Evolutionary conservation across 2,888 invertebrate species (phyloP).

Genomic region (Eremobia ochroleuca): DNA sequence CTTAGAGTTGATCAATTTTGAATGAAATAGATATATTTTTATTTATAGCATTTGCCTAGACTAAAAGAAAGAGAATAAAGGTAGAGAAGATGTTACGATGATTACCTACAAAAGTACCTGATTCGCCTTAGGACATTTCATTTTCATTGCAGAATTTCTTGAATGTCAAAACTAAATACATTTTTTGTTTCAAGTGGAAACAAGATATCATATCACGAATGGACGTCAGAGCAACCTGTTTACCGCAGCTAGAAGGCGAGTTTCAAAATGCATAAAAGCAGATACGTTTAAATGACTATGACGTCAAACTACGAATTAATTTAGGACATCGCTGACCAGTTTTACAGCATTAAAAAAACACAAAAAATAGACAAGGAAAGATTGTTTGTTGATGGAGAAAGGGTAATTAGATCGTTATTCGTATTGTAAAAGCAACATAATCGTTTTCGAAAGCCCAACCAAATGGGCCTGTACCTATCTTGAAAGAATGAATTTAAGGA

Average conservation of each 20-base stretch:
- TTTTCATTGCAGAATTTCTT: neutral
- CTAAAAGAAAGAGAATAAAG: neutral
- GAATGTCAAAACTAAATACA: slow-evolving; percentile 15
- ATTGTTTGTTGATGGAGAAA: no score
- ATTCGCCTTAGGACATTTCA: neutral
- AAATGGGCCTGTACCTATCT: neutral
- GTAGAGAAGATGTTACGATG: neutral
- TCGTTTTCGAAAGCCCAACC: no score
- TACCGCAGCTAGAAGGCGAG: neutral
- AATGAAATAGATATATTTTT: neutral
- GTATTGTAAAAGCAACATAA: neutral
- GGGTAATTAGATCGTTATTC: neutral
- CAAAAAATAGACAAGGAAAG: neutral
- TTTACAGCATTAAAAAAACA: neutral
- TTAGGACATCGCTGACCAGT: slow-evolving; percentile 7
- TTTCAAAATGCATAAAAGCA: slow-evolving; percentile 38
- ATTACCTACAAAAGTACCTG: neutral
- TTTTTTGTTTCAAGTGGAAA: slow-evolving; percentile 20
- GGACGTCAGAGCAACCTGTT: slow-evolving; percentile 46
- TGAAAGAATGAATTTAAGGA: neutral
- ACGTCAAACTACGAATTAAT: slow-evolving; percentile 38
- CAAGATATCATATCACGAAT: slow-evolving; percentile 38
- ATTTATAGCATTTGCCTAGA: neutral
- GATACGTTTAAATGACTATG: slow-evolving; percentile 29
- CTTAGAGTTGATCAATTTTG: neutral